A percentile compares a stretch with the other conserved stretches of the same genome.
Conservation (phyloP, 1,140 invertebrate species). For the Bombus turneri region DNA sequence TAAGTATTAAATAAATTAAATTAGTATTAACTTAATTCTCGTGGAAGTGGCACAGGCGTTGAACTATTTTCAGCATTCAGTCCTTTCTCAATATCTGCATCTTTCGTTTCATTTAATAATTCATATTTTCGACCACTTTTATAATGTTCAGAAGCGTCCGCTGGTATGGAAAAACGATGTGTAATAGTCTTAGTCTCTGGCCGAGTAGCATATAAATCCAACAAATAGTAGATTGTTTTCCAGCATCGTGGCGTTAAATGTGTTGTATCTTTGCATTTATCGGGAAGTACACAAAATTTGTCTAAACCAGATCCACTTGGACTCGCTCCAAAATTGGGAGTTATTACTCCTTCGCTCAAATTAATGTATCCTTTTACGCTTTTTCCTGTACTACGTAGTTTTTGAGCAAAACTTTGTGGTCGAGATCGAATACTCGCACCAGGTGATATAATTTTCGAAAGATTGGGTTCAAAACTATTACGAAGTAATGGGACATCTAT, state of each 20-base stretch:
- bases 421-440: conserved; percentile 87
- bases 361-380: conserved; percentile 91
- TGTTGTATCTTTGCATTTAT: conserved; percentile 80
- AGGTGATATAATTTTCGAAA: conserved; percentile 82
- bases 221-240: conserved; percentile 95
- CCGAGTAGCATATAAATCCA: conserved; percentile 96
- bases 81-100: conserved; percentile 81
- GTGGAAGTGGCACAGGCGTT: conserved; percentile 82
- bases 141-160: conserved; percentile 76
- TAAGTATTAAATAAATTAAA: background rate
- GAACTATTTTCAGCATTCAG: conserved; percentile 77
- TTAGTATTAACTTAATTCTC: conserved; percentile 75
- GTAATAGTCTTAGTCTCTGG: conserved; percentile 96
- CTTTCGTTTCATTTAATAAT: conserved; percentile 73
- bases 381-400: conserved; percentile 91
- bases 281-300: conserved; percentile 82
- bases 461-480: conserved; percentile 76
- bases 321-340: conserved; percentile 86
- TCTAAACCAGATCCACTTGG: conserved; percentile 85
- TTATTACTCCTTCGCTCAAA: conserved; percentile 87
- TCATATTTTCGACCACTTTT: conserved; percentile 76
- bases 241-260: conserved; percentile 91
- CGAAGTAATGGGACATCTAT: conserved; percentile 81
- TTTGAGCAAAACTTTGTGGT: conserved; percentile 94
- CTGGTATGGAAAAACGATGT: conserved; percentile 82